Evolutionary conservation across 37 sponge, comb jelly and placozoan species (phyloP).

Genomic region (Hexactinellida sp.): DNA sequence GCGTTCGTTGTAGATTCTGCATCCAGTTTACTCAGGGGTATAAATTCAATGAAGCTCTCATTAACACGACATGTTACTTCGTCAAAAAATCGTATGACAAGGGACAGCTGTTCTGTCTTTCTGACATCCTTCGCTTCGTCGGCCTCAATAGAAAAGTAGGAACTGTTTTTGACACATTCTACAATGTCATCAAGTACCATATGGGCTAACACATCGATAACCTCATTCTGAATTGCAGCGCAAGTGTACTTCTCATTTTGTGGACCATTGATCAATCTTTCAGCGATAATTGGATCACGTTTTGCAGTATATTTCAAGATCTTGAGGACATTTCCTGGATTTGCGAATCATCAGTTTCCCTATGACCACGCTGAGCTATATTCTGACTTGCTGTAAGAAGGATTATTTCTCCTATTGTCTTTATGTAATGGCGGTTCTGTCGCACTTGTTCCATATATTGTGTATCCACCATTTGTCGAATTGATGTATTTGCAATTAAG

Average conservation of each 20-base stretch:
- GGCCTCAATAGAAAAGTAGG: not conserved
- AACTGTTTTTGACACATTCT: not conserved
- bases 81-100: not conserved
- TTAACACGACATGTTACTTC: not conserved
- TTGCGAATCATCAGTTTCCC: slow-evolving; percentile 32
- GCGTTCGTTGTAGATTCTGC: too few relatives aligned
- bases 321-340: slow-evolving; percentile 43
- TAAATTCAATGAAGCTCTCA: too few relatives aligned
- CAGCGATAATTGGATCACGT: slow-evolving; percentile 33
- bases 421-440: slow-evolving; percentile 40
- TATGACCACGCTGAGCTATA: slow-evolving; percentile 44
- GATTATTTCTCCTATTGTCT: slow-evolving; percentile 40
- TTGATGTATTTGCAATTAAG: not conserved
- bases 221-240: not conserved
- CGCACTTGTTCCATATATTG: slow-evolving; percentile 14
- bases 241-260: not conserved
- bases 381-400: slow-evolving; percentile 39
- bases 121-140: not conserved
- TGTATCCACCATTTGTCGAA: not conserved
- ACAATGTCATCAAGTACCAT: not conserved
- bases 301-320: slow-evolving; percentile 33
- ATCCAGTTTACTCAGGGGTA: too few relatives aligned
- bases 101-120: not conserved
- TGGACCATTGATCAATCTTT: slow-evolving; percentile 3
- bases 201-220: not conserved